Evolutionary conservation across 2,113 vertebrate genomes (phyloP), one percentile per base, ranked within the genome.

Genomic region (Taxidea taxus): DNA sequence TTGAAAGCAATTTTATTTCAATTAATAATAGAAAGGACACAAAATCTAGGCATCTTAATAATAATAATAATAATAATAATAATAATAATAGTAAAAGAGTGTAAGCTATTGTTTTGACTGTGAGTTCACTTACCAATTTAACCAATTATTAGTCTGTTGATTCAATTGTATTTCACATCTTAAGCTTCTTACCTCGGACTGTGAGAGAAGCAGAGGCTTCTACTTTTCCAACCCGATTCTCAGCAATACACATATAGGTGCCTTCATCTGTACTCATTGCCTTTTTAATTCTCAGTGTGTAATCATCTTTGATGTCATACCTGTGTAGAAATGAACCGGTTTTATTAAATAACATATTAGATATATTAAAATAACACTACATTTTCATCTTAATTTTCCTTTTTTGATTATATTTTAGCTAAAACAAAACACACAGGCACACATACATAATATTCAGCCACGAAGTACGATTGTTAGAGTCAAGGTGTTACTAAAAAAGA

Each of bases 271-370:
- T 97, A 68, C 99, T 98, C 86, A 98, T 82, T 3, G 99, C 99
- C 97, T 99, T 99, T 98, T 99, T 99, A 97, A 99, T 99, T 93
- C 99, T 99, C 98, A 99, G 98, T 6, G 99, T 99, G 74, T 99
- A 99, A 98, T 99, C 99, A 16, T 99, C 99, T 97, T 99, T 99
- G 98, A 99, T 99, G 97, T 99, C 99, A 37, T 99, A 99, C 98
- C 99, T 99, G 98, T 1, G 27, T 95, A 98, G 51, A 98, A 70
- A n/a, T 93, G 23, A 98, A 25, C 21, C 4, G 23, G 0, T 0
- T 68, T 97, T 82, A 96, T 91, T 91, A 87, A 81, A 75, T 27
- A 66, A 11, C 7, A 56, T 77, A 47, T 20, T 56, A 6, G 34
- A 60, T 56, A 23, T 31, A 80, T 18, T 64, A 29, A 86, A 21